Evolutionary conservation across 2,888 invertebrate genomes (phyloP).

Genomic region (Drosophila mayaguana): DNA sequence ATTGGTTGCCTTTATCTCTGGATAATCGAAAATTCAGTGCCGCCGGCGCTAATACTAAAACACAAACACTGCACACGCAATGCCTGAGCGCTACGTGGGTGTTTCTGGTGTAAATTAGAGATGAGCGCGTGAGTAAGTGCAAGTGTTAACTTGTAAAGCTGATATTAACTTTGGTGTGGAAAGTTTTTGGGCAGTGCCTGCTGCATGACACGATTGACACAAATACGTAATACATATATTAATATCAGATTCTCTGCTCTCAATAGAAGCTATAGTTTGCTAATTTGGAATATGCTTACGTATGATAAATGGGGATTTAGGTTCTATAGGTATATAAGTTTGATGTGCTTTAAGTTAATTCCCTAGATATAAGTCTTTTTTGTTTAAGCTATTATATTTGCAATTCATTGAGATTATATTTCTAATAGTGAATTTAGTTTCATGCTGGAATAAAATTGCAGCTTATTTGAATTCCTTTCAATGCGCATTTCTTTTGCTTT

Average conservation of each 20-base stretch:
- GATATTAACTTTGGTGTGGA: no score
- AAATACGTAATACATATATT: no score
- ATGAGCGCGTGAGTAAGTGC: slow-evolving; percentile 11
- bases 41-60: slow-evolving; percentile 44
- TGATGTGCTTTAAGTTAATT: no score
- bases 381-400: no score
- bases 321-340: no score
- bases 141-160: background rate
- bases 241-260: no score
- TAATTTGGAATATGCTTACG: no score
- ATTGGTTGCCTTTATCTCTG: slow-evolving; percentile 50
- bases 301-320: no score
- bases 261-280: no score
- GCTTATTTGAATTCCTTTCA: background rate
- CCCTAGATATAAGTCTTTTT: no score
- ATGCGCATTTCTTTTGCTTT: background rate
- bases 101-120: background rate
- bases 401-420: background rate
- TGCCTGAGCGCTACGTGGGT: background rate
- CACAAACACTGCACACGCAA: slow-evolving; percentile 47
- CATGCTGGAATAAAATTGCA: background rate
- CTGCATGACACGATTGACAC: no score
- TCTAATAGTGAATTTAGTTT: background rate
- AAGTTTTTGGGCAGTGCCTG: no score
- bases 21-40: slow-evolving; percentile 61